Evolutionary conservation across 2,888 invertebrate genomes (phyloP).

Genomic region (Tiliacea aurago): DNA sequence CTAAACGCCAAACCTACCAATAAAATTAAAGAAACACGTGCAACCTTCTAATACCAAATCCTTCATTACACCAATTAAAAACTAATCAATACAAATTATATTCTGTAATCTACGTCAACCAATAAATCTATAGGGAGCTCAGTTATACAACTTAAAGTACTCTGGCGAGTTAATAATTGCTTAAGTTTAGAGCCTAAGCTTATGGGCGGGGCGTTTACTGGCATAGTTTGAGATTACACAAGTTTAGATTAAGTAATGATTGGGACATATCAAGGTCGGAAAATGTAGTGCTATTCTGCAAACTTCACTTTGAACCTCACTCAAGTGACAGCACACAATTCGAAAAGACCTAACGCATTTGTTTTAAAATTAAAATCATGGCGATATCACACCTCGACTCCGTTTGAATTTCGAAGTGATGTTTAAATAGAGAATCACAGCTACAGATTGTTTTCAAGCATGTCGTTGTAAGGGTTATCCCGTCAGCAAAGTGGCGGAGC

Average conservation of each 20-base stretch:
- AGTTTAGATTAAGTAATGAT: slow-evolving; percentile 30
- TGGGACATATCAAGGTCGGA: not conserved
- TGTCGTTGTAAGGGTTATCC: too few species aligned
- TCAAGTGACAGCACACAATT: too few species aligned
- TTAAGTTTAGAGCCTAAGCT: slow-evolving; percentile 60
- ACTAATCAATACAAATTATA: slow-evolving; percentile 49
- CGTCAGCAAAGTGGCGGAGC: too few species aligned
- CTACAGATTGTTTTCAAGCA: too few species aligned
- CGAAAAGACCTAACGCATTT: too few species aligned
- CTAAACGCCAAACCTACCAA: too few species aligned
- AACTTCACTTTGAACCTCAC: too few species aligned
- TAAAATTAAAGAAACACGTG: not conserved
- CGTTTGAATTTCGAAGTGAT: too few species aligned
- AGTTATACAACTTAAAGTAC: slow-evolving; percentile 64
- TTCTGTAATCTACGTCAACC: slow-evolving; percentile 52
- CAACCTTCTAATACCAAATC: slow-evolving; percentile 7
- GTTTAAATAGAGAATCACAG: too few species aligned
- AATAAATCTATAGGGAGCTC: slow-evolving; percentile 59
- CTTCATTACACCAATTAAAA: slow-evolving; percentile 50
- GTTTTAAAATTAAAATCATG: too few species aligned
- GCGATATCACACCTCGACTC: too few species aligned
- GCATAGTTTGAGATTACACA: slow-evolving; percentile 52
- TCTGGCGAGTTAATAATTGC: slow-evolving; percentile 67
- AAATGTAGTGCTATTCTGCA: slow-evolving; percentile 22
- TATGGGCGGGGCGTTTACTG: slow-evolving; percentile 44